Percentiles rank a stretch among this genome's conserved stretches.
Evolutionary conservation across 2,113 vertebrate genomes (phyloP).

Genomic region (Proterorhinus semilunaris): DNA sequence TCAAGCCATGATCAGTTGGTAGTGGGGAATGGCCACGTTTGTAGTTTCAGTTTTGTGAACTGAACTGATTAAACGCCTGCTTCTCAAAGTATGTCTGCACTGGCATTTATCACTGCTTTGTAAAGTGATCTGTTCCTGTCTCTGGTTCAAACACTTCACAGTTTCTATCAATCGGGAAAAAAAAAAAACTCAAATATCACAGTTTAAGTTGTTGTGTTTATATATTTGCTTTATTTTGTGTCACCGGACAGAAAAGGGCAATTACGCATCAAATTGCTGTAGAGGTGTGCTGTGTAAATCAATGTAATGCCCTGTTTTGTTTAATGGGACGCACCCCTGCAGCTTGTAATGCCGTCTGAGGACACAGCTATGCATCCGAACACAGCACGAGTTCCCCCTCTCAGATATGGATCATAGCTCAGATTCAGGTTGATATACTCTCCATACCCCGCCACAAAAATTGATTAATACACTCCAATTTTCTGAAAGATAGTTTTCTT

Average conservation of each 20-base stretch:
- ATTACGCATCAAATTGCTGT: conserved; percentile 26
- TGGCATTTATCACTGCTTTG: too few relatives aligned
- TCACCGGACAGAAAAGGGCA: conserved; percentile 9
- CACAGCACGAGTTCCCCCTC: conserved; percentile 15
- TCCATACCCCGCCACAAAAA: conserved; percentile 42
- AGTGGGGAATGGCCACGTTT: too few relatives aligned
- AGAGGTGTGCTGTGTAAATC: conserved; percentile 46
- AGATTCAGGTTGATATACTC: conserved; percentile 57
- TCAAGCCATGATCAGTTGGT: too few relatives aligned
- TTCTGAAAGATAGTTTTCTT: conserved; percentile 80
- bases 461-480: conserved; percentile 79
- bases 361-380: conserved; percentile 39
- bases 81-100: too few relatives aligned
- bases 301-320: conserved; percentile 28
- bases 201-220: not conserved
- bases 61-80: too few relatives aligned
- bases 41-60: too few relatives aligned
- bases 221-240: not conserved
- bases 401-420: conserved; percentile 56
- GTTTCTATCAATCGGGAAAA: too few relatives aligned
- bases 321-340: conserved; percentile 17
- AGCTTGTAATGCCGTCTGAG: conserved; percentile 35
- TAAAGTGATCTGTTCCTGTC: too few relatives aligned
- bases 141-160: too few relatives aligned
- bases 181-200: too few relatives aligned